Percentiles rank a stretch among this genome's conserved stretches.
phyloP scores from a whole-genome alignment of 2,797 vertebrate genomes.

The Sebastes paucispinis region DNA sequence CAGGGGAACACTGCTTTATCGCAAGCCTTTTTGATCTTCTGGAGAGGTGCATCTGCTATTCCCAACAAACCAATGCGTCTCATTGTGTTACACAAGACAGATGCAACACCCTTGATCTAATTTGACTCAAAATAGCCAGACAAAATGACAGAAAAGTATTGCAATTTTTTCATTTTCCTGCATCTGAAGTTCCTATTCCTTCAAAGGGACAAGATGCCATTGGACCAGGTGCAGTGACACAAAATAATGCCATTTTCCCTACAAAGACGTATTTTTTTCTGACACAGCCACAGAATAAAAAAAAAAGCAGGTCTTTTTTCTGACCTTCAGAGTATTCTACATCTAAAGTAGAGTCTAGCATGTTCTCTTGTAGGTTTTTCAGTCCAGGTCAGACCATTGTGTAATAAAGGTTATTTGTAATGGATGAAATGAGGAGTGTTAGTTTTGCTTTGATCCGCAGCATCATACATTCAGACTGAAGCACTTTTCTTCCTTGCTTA shows the following conservation, averaged over 20 bases:
- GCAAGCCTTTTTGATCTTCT: constrained; percentile 71
- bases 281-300: constrained; percentile 76
- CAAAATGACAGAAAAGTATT: constrained; percentile 96
- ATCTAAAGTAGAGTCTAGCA: constrained; percentile 37
- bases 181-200: constrained; percentile 81
- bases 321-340: constrained; percentile 26
- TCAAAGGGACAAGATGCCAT: constrained; percentile 92
- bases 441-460: constrained; percentile 79
- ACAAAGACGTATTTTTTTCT: constrained; percentile 88
- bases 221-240: constrained; percentile 83
- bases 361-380: constrained; percentile 43
- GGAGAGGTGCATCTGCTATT: constrained; percentile 43
- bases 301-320: constrained; percentile 32
- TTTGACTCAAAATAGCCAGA: constrained; percentile 89
- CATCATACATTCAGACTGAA: not conserved
- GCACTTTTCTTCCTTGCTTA: not conserved
- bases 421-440: constrained; percentile 39
- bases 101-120: constrained; percentile 89
- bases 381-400: constrained; percentile 34
- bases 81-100: constrained; percentile 87
- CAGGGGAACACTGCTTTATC: constrained; percentile 33
- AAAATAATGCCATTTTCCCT: constrained; percentile 89
- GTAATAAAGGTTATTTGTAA: constrained; percentile 83
- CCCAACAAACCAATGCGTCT: constrained; percentile 58
- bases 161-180: constrained; percentile 92